Percentiles rank a stretch among this genome's conserved stretches.
phyloP scores from a whole-genome alignment of 2,113 vertebrate species.

The Sylvilagus bachmani region DNA sequence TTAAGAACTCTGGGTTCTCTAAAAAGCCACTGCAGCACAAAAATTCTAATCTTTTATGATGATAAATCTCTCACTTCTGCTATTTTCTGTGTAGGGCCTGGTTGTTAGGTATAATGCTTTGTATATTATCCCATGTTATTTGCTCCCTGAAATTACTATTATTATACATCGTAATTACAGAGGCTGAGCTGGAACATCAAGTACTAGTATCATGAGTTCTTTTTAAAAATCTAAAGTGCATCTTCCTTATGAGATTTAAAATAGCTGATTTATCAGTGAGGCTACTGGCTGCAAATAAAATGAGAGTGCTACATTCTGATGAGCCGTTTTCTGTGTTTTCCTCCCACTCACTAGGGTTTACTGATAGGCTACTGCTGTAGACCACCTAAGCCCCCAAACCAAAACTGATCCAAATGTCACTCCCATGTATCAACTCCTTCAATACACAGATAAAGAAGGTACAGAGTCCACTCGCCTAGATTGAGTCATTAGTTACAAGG shows the following conservation, averaged over 20 bases:
- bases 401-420: neutral
- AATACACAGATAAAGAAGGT: neutral
- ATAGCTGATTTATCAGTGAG: constrained; percentile 14
- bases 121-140: neutral
- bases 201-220: constrained; percentile 12
- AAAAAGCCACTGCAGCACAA: neutral
- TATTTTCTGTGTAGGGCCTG: neutral
- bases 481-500: neutral
- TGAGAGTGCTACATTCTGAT: neutral
- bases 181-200: constrained; percentile 50
- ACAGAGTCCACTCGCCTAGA: neutral
- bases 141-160: constrained; percentile 24
- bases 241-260: constrained; percentile 28
- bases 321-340: neutral
- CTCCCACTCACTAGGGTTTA: neutral
- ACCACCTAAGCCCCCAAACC: neutral
- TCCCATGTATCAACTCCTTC: neutral
- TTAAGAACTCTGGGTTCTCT: neutral
- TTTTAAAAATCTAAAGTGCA: constrained; percentile 40
- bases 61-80: neutral
- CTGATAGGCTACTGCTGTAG: neutral
- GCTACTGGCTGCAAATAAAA: neutral
- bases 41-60: neutral
- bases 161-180: neutral
- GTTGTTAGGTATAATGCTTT: neutral